Evolutionary conservation across 2,888 invertebrate genomes (phyloP).

Genomic region (Cacoxenus indagator): DNA sequence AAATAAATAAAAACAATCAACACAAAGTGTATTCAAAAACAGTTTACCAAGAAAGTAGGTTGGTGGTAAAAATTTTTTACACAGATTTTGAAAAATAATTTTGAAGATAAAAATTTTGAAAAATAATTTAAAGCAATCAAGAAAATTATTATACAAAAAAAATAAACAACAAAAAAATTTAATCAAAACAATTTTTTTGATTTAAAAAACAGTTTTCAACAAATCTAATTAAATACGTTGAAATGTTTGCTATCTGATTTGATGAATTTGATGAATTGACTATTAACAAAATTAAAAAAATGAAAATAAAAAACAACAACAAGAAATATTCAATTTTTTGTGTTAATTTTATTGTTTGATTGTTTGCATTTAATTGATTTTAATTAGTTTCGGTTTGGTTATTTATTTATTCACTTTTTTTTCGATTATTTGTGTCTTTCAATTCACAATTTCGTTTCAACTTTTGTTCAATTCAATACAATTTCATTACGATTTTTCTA

Average conservation of each 20-base stretch:
- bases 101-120: not conserved
- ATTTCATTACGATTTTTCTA: not conserved
- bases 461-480: not conserved
- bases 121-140: too few relatives aligned
- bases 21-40: not conserved
- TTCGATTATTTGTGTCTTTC: not conserved
- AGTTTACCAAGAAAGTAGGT: not conserved
- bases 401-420: conserved; percentile 20
- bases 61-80: not conserved
- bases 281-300: too few relatives aligned
- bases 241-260: not conserved
- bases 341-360: conserved; percentile 15
- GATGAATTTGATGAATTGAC: not conserved
- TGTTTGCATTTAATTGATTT: conserved; percentile 17
- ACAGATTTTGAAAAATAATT: not conserved
- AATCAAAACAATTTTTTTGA: not conserved
- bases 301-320: not conserved
- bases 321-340: not conserved
- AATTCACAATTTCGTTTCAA: conserved; percentile 17
- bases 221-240: not conserved
- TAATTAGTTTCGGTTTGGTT: conserved; percentile 1
- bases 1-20: not conserved
- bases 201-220: too few relatives aligned
- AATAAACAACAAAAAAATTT: not conserved
- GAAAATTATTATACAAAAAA: not conserved